These are phyloP conservation scores for Ibycter americanus DNA, from an alignment of 2,797 vertebrate species.

Conservation along the genomic window DNA sequence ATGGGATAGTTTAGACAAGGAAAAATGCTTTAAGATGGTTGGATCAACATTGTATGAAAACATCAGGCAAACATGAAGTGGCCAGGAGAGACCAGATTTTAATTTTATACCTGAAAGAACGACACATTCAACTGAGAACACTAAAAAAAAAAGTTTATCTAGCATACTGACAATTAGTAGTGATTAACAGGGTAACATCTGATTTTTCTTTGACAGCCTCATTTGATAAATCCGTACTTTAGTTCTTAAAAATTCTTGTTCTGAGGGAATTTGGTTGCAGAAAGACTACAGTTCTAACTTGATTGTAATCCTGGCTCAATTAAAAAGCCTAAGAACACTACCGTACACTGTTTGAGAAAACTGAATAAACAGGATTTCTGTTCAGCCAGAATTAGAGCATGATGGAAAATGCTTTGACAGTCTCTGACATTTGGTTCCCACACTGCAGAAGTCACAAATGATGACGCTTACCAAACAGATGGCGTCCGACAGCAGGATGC, in stretches of 20 bases:
- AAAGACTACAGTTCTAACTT: neutral
- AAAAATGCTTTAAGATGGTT: neutral
- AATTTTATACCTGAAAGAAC: neutral
- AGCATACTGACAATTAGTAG: neutral
- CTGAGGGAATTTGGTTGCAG: neutral
- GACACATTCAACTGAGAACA: neutral
- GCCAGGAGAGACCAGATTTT: neutral
- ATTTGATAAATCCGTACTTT: neutral
- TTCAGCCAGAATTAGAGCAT: conserved; percentile 51
- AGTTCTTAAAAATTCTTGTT: neutral
- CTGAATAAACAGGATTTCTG: conserved; percentile 30
- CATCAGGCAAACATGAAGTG: neutral
- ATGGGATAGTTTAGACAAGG: neutral
- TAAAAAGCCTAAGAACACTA: neutral
- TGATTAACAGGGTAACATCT: neutral
- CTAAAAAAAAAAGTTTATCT: neutral
- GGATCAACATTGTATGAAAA: neutral
- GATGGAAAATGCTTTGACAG: conserved; percentile 38
- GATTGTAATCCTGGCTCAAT: neutral
- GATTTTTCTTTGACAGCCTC: neutral
- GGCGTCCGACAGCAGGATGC: conserved; percentile 60
- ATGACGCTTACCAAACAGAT: conserved; percentile 60
- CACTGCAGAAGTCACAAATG: conserved; percentile 56
- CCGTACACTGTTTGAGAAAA: neutral
- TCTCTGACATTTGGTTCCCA: conserved; percentile 59